These are phyloP conservation scores for Urocyon cinereoargenteus DNA, from an alignment of 2,797 vertebrate species.

Conservation along the genomic window DNA sequence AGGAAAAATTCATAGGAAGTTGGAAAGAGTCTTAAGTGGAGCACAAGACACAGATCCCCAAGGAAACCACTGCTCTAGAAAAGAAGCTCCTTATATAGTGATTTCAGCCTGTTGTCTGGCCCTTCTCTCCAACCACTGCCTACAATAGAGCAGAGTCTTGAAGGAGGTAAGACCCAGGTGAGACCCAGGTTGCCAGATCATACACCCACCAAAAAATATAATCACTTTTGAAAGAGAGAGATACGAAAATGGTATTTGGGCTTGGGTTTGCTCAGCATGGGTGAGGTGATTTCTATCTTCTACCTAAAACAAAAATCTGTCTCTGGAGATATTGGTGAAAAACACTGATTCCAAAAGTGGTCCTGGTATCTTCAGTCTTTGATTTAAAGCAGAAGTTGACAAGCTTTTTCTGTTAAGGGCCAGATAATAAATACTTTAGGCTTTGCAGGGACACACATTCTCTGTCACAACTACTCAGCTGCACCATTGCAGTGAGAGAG, in stretches of 20 bases:
- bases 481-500: not conserved
- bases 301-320: not conserved
- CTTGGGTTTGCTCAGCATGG: not conserved
- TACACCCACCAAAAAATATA: not conserved
- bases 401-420: not conserved
- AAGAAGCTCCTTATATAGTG: fast-evolving
- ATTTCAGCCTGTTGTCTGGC: too few species aligned
- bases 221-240: not conserved
- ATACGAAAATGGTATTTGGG: not conserved
- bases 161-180: not conserved
- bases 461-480: not conserved
- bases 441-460: fast-evolving
- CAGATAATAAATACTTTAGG: not conserved
- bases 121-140: too few species aligned
- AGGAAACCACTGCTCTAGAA: not conserved
- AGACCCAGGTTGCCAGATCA: not conserved
- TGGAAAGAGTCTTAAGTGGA: not conserved
- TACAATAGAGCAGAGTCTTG: not conserved
- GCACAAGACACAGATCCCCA: not conserved
- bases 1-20: too few species aligned
- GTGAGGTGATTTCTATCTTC: not conserved
- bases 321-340: not conserved
- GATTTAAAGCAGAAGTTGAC: not conserved
- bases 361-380: not conserved
- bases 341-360: not conserved